These are phyloP conservation scores for Hycleus cichorii DNA, from an alignment of 1,140 invertebrate genomes.

Conservation along the genomic window DNA sequence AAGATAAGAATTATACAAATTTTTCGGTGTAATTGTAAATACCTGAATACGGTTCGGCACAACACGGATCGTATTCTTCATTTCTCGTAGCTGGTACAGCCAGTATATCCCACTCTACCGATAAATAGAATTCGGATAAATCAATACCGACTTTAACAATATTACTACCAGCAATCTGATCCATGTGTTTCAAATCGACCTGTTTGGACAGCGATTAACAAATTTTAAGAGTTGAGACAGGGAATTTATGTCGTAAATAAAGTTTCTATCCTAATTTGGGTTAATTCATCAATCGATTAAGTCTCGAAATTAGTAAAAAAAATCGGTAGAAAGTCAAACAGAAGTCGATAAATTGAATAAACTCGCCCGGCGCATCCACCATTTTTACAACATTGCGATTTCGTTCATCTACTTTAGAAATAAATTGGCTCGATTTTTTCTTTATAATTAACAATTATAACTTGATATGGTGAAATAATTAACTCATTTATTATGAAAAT, in stretches of 20 bases:
- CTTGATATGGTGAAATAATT: too few species aligned
- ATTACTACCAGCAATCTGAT: conserved; percentile 66
- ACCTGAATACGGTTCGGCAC: conserved; percentile 76
- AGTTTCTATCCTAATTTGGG: too few species aligned
- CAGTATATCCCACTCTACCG: conserved; percentile 93
- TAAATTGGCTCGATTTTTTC: too few species aligned
- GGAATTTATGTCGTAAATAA: too few species aligned
- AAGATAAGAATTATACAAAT: conserved; percentile 14
- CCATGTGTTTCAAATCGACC: conserved; percentile 82
- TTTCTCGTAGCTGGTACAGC: conserved; percentile 80
- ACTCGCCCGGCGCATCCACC: background rate
- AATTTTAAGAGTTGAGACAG: too few species aligned
- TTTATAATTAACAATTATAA: too few species aligned
- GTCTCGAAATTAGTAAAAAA: too few species aligned
- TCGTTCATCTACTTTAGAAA: too few species aligned
- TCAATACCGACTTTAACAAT: conserved; percentile 78
- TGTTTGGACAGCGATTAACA: conserved; percentile 32
- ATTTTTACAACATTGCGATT: background rate
- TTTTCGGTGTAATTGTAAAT: conserved; percentile 19
- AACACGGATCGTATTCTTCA: conserved; percentile 88
- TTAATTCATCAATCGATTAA: too few species aligned
- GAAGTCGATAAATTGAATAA: too few species aligned
- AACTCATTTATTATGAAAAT: too few species aligned
- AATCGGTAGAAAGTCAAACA: too few species aligned
- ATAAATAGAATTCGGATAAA: conserved; percentile 84